These are phyloP conservation scores for Chironomus tepperi DNA, from an alignment of 1,140 invertebrate species.

Conservation along the genomic window DNA sequence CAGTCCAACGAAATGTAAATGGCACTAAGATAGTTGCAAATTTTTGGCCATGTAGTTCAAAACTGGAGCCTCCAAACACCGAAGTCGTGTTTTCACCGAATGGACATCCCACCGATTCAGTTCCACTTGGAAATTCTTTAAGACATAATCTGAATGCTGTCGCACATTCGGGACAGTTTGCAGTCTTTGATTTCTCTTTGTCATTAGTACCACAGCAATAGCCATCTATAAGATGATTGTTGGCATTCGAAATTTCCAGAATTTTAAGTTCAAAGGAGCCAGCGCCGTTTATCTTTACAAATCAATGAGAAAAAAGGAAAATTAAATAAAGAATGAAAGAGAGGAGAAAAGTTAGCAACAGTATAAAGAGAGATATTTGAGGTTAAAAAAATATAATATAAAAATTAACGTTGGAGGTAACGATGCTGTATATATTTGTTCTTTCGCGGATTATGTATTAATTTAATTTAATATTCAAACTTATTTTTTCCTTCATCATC, in stretches of 20 bases:
- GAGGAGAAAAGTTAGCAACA: not conserved
- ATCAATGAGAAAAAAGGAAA: constrained; percentile 26
- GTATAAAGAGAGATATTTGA: not conserved
- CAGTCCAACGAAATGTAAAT: constrained; percentile 86
- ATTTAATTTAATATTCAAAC: constrained; percentile 24
- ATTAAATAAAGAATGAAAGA: constrained; percentile 26
- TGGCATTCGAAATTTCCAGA: constrained; percentile 77
- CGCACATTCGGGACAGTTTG: constrained; percentile 54
- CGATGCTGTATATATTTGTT: constrained; percentile 18
- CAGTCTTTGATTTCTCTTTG: constrained; percentile 44
- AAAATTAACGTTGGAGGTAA: constrained; percentile 21
- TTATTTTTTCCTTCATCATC: not conserved
- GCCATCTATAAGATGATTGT: constrained; percentile 68
- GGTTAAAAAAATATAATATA: not conserved
- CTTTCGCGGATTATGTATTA: constrained; percentile 23
- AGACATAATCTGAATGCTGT: constrained; percentile 81
- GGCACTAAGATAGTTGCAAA: constrained; percentile 68
- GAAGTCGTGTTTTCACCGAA: constrained; percentile 80
- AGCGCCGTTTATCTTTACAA: constrained; percentile 41
- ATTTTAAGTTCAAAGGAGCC: constrained; percentile 88
- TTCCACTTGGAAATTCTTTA: constrained; percentile 84
- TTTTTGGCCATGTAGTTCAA: constrained; percentile 70
- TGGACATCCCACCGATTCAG: constrained; percentile 73
- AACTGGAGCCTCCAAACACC: constrained; percentile 77
- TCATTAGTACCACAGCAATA: constrained; percentile 64